These are phyloP conservation scores for Odontocerum albicorne DNA, from an alignment of 2,888 invertebrate genomes.

Conservation along the genomic window DNA sequence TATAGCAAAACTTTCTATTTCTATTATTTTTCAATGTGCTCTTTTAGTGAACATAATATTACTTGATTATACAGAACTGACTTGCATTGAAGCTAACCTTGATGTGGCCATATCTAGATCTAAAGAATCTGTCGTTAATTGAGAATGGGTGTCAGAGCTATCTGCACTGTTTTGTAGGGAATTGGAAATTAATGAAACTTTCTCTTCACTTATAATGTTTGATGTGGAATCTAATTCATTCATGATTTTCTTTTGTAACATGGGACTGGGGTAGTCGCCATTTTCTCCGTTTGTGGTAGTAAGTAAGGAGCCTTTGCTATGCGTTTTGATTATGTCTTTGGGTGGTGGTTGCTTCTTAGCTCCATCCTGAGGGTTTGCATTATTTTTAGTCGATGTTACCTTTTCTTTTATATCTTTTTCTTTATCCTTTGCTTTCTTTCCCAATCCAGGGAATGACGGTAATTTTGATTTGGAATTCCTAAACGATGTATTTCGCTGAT, in stretches of 20 bases:
- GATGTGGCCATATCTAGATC: conserved; percentile 55
- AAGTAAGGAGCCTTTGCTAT: conserved; percentile 51
- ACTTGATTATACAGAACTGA: conserved; percentile 58
- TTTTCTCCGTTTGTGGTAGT: conserved; percentile 49
- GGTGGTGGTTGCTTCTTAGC: conserved; percentile 48
- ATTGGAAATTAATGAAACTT: conserved; percentile 46
- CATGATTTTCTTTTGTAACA: conserved; percentile 49
- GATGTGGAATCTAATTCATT: conserved; percentile 50
- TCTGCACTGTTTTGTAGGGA: conserved; percentile 46
- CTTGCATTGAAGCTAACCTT: conserved; percentile 60
- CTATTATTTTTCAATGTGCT: neutral
- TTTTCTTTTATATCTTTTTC: conserved; percentile 43
- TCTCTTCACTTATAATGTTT: conserved; percentile 50
- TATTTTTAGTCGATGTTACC: conserved; percentile 50
- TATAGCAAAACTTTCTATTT: neutral
- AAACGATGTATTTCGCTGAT: conserved; percentile 55
- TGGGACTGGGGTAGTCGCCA: conserved; percentile 46
- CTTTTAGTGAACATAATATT: neutral
- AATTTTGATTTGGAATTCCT: conserved; percentile 65
- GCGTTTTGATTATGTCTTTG: conserved; percentile 53
- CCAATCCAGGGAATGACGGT: conserved; percentile 62
- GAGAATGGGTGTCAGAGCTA: conserved; percentile 54
- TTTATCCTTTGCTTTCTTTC: conserved; percentile 62
- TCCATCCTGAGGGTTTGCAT: conserved; percentile 38
- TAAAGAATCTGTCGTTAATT: conserved; percentile 54